Base-by-base conservation (phyloP, 2,888 invertebrate genomes). In the Hipparchia semele region DNA sequence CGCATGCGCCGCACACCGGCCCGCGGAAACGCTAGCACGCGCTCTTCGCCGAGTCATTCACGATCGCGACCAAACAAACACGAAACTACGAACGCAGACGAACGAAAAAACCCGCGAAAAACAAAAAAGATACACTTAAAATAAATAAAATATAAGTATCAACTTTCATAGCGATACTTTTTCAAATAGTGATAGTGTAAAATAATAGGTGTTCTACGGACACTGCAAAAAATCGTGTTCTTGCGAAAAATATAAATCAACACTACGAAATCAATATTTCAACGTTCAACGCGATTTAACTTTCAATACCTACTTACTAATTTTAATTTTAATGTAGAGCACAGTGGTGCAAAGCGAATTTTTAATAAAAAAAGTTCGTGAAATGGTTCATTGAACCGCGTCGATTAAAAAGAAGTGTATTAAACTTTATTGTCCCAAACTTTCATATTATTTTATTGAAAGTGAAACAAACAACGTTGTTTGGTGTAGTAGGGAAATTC, bases 11-110 rank as follows among this genome's bases (percentile, higher is more conserved):
- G 59, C 0, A 60, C 39, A 79, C 58, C 67, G 79, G 61, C 65
- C 61, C 72, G 59, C 68, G 45, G 1, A 4, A 6, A 49, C 49
- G 64, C 73, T 64, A 68, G 69, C 78, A 71, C 82, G 81, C 84
- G 84, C 87, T 67, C 71, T 56, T 87, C 85, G 87, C 80, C 65
- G 65, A 65, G 53, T 65, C 80, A 83, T 87, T 84, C 84, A 83
- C 87, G 87, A 87, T 80, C 84, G 80, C 86, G 81, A 84, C 81
- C 81, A 83, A 84, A 87, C 85, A 84, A 86, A 83, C 78, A 80
- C 87, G 85, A 87, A 84, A 82, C 84, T 80, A 79, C 89, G 89
- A 90, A 90, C 87, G 83, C 82, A 79, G 81, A 76, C 91, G 90
- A 92, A 91, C 92, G 92, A 92, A 91, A 82, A 83, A 80, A 83